A percentile compares a stretch with the other conserved stretches of the same genome.
These are phyloP conservation scores for Eulemur mongoz DNA, from an alignment of 2,797 vertebrate genomes.

Conservation along the genomic window DNA sequence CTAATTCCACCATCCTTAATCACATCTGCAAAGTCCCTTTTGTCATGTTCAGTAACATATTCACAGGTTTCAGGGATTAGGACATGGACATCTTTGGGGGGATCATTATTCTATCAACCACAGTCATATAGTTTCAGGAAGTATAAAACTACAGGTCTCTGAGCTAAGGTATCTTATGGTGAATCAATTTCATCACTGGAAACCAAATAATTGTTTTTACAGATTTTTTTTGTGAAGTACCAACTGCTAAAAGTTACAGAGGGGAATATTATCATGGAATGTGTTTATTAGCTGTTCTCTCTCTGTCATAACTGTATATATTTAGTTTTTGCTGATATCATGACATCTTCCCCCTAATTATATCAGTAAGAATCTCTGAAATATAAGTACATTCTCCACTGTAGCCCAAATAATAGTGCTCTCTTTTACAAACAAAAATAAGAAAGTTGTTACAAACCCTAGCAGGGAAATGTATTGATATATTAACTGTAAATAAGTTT, in stretches of 20 bases:
- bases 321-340: constrained; percentile 8
- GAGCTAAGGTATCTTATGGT: not conserved
- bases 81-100: not conserved
- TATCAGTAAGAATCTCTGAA: constrained; percentile 13
- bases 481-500: constrained; percentile 28
- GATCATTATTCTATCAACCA: not conserved
- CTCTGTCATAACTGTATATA: constrained; percentile 11
- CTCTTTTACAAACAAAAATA: not conserved
- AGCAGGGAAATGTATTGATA: not conserved
- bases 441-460: not conserved
- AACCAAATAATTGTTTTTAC: constrained; percentile 14
- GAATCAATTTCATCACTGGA: constrained; percentile 1
- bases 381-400: not conserved
- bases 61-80: not conserved
- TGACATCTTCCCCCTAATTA: not conserved
- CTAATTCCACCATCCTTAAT: not conserved
- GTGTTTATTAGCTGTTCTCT: not conserved
- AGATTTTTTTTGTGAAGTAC: not conserved
- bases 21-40: not conserved
- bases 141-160: not conserved
- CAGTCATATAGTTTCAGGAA: not conserved
- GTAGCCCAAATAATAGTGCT: not conserved
- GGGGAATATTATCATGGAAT: not conserved
- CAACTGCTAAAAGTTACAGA: not conserved
- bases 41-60: not conserved